Conservation (phyloP, 2,113 vertebrate genomes). For the Panthera leo region DNA sequence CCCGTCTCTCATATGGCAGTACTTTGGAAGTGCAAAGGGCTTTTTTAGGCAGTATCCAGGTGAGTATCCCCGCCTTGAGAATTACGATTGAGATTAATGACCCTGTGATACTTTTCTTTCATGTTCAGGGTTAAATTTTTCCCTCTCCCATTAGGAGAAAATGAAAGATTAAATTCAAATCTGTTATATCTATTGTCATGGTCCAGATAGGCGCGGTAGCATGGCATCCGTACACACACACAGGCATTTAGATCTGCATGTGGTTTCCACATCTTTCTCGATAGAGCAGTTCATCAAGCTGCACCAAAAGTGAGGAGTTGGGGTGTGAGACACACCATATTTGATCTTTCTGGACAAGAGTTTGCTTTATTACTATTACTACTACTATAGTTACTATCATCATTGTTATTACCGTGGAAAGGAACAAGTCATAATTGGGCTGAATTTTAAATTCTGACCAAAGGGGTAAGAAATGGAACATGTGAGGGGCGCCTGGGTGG, state of each 20-base stretch:
- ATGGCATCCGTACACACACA: background rate
- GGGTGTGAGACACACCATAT: background rate
- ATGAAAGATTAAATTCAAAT: background rate
- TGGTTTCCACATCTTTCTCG: background rate
- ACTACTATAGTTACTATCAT: background rate
- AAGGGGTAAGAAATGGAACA: background rate
- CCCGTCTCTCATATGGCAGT: conserved; percentile 98
- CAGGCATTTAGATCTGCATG: background rate
- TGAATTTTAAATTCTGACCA: background rate
- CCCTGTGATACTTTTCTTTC: background rate
- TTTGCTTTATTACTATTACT: background rate
- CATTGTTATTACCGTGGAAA: background rate
- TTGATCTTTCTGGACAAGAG: background rate
- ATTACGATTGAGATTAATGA: background rate
- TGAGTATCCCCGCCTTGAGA: conserved; percentile 79
- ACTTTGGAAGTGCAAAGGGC: conserved; percentile 98
- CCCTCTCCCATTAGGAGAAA: background rate
- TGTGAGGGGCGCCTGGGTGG: too few relatives aligned
- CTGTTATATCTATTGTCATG: background rate
- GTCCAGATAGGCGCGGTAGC: background rate
- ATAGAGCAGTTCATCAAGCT: background rate
- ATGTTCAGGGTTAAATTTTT: background rate
- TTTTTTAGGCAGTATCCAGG: conserved; percentile 99
- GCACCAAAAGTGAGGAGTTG: background rate
- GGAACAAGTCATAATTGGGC: background rate